Percentiles rank a stretch among this genome's conserved stretches.
Evolutionary conservation across 2,113 vertebrate genomes (phyloP).

Genomic region (Vulpes lagopus): DNA sequence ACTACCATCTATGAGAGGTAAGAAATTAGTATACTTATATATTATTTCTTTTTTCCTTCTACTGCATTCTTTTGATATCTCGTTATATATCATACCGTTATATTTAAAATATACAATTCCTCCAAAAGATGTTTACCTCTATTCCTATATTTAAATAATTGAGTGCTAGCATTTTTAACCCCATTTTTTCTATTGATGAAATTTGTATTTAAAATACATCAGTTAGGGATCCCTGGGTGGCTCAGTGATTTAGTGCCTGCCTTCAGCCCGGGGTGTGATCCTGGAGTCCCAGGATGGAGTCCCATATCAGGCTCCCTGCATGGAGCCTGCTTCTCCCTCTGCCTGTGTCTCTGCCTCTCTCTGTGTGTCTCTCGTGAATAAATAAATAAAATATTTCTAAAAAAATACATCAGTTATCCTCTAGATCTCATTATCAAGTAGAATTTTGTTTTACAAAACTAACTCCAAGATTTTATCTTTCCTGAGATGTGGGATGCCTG

Average conservation of each 20-base stretch:
- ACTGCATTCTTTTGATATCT: neutral
- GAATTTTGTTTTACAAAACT: neutral
- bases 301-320: too few species aligned
- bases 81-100: neutral
- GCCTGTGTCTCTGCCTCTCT: too few species aligned
- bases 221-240: too few species aligned
- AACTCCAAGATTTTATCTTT: neutral
- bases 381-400: too few species aligned
- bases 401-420: neutral
- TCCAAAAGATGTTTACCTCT: neutral
- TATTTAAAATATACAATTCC: neutral
- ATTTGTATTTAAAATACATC: neutral
- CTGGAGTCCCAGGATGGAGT: too few species aligned
- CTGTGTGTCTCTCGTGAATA: too few species aligned
- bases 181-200: neutral
- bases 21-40: neutral
- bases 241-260: too few species aligned
- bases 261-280: neutral
- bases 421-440: neutral
- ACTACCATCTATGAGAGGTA: neutral
- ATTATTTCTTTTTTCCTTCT: neutral
- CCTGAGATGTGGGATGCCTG: neutral
- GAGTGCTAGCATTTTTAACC: neutral
- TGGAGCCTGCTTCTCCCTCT: too few species aligned
- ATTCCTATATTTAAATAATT: neutral